Base-by-base conservation (phyloP, 2,797 vertebrate species). In the Scarus forsteni region DNA sequence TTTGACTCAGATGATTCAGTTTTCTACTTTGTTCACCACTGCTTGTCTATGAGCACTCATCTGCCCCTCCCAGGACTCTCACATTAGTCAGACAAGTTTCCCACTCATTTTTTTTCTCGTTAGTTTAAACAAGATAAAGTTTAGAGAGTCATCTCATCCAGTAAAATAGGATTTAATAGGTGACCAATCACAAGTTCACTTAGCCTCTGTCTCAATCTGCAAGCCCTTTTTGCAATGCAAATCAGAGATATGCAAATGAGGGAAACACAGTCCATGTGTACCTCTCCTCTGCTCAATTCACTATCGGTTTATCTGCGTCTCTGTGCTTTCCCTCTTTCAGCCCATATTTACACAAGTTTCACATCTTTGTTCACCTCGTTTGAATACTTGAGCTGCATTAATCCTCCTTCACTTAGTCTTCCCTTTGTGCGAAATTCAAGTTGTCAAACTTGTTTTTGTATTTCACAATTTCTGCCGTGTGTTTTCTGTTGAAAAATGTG, bases 181-280 rank as follows among this genome's bases (percentile, higher is more conserved):
- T 60, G 80, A 79, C 80, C 81, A 75, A 72, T 77, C 66, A 77
- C 43, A 70, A 75, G 72, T 19, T 49, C 36, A 71, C 64, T 50
- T 56, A 12, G 16, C 36, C 36, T 68, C 58, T 66, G 70, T 60
- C 74, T 66, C 62, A 71, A 85, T 85, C 77, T 70, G 56, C 46
- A 3, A 44, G 42, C 7, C 56, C 51, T 13, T 56, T 91, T 93
- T 93, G 88, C 84, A 84, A 71, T 88, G 92, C 86, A 92, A 93
- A 92, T 83, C 12, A 39, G 59, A 68, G 3, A 63, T 60, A 91
- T 89, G 86, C 84, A 93, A 93, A 93, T 79, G 42, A 64, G 56
- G 58, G 60, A 43, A 60, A 77, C 42, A 57, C 72, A 70, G 45
- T 13, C 54, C 0, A 7, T 36, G 42, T 81, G 56, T 34, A 16